phyloP scores from a whole-genome alignment of 2,797 vertebrate species.

The Peromyscus melanophrys region DNA sequence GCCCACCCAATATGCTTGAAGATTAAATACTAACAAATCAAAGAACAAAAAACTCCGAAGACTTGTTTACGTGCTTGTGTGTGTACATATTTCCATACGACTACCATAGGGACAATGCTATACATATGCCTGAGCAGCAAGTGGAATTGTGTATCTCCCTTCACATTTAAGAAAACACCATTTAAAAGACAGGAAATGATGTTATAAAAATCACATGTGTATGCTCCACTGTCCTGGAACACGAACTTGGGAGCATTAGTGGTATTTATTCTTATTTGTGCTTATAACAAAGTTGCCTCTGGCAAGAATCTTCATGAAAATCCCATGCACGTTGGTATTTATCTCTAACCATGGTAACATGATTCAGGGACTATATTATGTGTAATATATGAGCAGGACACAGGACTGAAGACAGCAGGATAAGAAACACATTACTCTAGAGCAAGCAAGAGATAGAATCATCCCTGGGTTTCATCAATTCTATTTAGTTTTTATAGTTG shows the following conservation, averaged over 20 bases:
- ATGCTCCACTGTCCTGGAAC: not conserved
- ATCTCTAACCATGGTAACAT: not conserved
- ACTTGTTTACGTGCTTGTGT: not conserved
- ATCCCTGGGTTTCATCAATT: not conserved
- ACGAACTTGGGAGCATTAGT: not conserved
- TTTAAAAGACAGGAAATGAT: not conserved
- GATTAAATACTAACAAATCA: not conserved
- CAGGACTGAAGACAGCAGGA: not conserved
- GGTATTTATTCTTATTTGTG: not conserved
- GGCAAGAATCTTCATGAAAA: not conserved
- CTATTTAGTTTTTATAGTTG: not conserved
- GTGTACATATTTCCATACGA: not conserved
- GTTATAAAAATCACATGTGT: not conserved
- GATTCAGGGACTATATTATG: not conserved
- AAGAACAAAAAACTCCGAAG: not conserved
- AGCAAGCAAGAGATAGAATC: slow-evolving; percentile 13
- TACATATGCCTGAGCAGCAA: not conserved
- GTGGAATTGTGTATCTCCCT: not conserved
- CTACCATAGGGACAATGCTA: not conserved
- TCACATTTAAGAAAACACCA: slow-evolving; percentile 1
- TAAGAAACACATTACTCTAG: not conserved
- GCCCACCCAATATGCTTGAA: not conserved
- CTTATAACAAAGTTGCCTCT: not conserved
- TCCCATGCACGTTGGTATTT: not conserved
- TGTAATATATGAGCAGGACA: not conserved